phyloP scores from a whole-genome alignment of 2,888 invertebrate genomes.

The Drosophila picticornis region DNA sequence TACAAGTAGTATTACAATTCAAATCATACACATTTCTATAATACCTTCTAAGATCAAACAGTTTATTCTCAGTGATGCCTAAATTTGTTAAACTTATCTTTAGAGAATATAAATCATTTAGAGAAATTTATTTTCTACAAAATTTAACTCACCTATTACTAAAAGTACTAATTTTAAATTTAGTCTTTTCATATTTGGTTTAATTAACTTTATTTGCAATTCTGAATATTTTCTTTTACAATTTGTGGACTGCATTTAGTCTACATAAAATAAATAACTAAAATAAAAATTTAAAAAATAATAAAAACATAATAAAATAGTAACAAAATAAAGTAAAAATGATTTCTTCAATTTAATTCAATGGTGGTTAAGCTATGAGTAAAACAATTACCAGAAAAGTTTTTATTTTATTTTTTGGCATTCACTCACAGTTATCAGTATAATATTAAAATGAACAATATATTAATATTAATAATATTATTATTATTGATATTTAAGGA shows the following conservation, averaged over 20 bases:
- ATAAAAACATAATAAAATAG: neutral
- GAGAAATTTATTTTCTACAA: rapidly evolving
- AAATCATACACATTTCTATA: neutral
- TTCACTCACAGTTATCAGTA: too few relatives aligned
- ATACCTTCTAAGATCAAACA: neutral
- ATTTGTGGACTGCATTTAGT: neutral
- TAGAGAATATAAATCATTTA: rapidly evolving
- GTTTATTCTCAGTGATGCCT: neutral
- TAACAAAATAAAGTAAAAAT: neutral
- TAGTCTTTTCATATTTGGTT: neutral
- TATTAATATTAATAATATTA: too few relatives aligned
- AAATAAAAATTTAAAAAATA: neutral
- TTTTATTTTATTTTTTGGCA: too few relatives aligned
- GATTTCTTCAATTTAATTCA: too few relatives aligned
- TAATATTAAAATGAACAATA: too few relatives aligned
- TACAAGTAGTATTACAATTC: neutral
- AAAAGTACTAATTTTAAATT: neutral
- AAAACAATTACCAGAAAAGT: too few relatives aligned
- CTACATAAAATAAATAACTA: neutral
- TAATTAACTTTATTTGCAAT: neutral
- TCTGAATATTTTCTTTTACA: neutral
- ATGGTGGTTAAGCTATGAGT: too few relatives aligned
- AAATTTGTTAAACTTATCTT: neutral
- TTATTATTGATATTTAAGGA: too few relatives aligned
- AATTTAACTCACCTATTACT: neutral